Percentiles rank a stretch among this genome's conserved stretches.
These are phyloP conservation scores for Brachymystax lenok DNA, from an alignment of 2,797 vertebrate genomes.

Conservation along the genomic window DNA sequence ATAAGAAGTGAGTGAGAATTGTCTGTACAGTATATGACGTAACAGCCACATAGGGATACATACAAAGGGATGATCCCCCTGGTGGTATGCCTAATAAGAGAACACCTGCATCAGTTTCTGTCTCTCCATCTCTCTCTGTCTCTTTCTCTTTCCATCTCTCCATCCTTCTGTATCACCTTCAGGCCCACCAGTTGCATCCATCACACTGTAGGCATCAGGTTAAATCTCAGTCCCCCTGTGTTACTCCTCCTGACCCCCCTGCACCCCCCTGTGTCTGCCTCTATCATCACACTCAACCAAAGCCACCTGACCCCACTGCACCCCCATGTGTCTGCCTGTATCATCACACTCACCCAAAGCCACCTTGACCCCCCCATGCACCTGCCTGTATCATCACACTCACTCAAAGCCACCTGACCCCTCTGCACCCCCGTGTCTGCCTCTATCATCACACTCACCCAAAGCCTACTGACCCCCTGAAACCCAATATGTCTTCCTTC, in stretches of 20 bases:
- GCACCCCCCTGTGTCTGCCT: conserved; percentile 3
- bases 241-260: conserved; percentile 35
- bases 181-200: conserved; percentile 39
- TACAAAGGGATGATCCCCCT: background rate
- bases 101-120: conserved; percentile 7
- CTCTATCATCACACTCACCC: too few relatives aligned
- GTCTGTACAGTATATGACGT: background rate
- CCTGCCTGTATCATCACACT: conserved; percentile 20
- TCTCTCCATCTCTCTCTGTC: conserved; percentile 1
- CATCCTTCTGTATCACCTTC: background rate
- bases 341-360: conserved; percentile 21
- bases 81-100: background rate
- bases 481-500: background rate
- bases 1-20: background rate
- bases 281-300: background rate
- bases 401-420: conserved; percentile 18
- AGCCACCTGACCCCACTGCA: conserved; percentile 30
- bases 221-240: conserved; percentile 25
- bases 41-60: background rate
- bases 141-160: conserved; percentile 10
- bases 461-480: background rate
- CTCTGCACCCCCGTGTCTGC: too few relatives aligned
- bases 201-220: conserved; percentile 47
- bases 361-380: background rate
- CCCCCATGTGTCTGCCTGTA: too few relatives aligned